Evolutionary conservation across 2,888 invertebrate genomes (phyloP), one percentile per base, ranked within the genome.

Genomic region (Phyllotreta striolata): DNA sequence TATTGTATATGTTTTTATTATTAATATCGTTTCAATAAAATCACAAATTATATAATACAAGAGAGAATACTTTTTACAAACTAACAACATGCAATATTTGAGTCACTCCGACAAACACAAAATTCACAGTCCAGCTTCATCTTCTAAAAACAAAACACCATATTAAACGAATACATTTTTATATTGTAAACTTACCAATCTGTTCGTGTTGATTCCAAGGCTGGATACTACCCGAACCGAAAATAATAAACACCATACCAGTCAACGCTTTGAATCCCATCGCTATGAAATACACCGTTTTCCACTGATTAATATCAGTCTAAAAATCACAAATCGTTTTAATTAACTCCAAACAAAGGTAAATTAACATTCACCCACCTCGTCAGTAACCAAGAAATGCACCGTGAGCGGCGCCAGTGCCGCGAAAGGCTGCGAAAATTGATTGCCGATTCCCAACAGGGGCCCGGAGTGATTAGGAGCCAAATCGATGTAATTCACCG

Each of bases 401-500:
- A 91, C 90, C 37, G 89, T 84, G 0, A 91, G 80, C 0, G 93
- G 93, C 0, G 91, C 92, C 72, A 92, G 82, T 66, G 93, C 89
- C 58, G 92, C 91, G 80, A 90, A 89, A 6, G 92, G 82, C 72
- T 91, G 91, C 0, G 91, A 89, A 12, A 86, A 82, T 6, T 89
- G 89, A 76, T 93, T 93, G 1, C 92, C 91, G 72, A 93, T 87
- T 6, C 93, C 93, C 91, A 93, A 92, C 70, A 93, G 80, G 0
- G 89, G 88, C 38, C 93, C 93, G 3, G 93, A 91, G 78, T 89
- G 91, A 78, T 91, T 91, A 0, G 93, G 93, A 3, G 93, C 89
- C 55, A 94, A 82, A 81, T 93, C 93, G 68, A 94, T 90, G 76
- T 93, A 93, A 69, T 92, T 93, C 14, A 88, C 85, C 84, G 88